A percentile compares a stretch with the other conserved stretches of the same genome.
Conservation (phyloP, 1,140 invertebrate species). For the Drosophila kurseongensis region DNA sequence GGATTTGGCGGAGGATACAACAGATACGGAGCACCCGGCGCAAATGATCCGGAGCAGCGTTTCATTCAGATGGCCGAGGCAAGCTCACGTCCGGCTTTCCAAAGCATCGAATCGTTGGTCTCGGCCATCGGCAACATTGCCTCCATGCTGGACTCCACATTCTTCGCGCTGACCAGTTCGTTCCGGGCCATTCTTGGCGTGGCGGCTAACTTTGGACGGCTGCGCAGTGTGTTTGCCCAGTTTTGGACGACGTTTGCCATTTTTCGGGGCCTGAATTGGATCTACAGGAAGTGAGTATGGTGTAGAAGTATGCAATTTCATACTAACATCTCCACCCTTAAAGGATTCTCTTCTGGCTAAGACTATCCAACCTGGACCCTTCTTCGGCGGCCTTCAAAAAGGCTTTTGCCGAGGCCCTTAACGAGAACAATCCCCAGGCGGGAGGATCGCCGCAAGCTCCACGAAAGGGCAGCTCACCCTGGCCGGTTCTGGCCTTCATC, state of each 20-base stretch:
- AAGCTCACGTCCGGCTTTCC: slow-evolving; percentile 95
- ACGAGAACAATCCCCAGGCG: slow-evolving; percentile 61
- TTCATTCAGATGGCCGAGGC: slow-evolving; percentile 96
- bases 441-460: slow-evolving; percentile 45
- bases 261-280: slow-evolving; percentile 91
- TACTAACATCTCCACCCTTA: neutral
- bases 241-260: slow-evolving; percentile 94
- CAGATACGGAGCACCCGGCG: slow-evolving; percentile 85
- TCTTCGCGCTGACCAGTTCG: slow-evolving; percentile 96
- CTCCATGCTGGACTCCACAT: slow-evolving; percentile 98
- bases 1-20: slow-evolving; percentile 82
- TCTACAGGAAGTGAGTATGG: slow-evolving; percentile 88
- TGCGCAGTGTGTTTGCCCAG: slow-evolving; percentile 92
- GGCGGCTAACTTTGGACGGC: slow-evolving; percentile 95
- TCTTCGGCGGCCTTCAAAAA: slow-evolving; percentile 86
- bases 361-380: slow-evolving; percentile 77
- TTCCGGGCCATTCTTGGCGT: slow-evolving; percentile 97
- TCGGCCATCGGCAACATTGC: slow-evolving; percentile 96
- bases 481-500: slow-evolving; percentile 93
- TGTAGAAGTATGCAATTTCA: neutral
- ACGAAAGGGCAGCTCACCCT: slow-evolving; percentile 85
- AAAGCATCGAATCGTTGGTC: slow-evolving; percentile 97
- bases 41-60: slow-evolving; percentile 85
- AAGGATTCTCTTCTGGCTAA: slow-evolving; percentile 76
- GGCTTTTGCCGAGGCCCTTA: slow-evolving; percentile 86